Conservation (phyloP, 2,888 invertebrate species). For the Xestia rhomboidea region DNA sequence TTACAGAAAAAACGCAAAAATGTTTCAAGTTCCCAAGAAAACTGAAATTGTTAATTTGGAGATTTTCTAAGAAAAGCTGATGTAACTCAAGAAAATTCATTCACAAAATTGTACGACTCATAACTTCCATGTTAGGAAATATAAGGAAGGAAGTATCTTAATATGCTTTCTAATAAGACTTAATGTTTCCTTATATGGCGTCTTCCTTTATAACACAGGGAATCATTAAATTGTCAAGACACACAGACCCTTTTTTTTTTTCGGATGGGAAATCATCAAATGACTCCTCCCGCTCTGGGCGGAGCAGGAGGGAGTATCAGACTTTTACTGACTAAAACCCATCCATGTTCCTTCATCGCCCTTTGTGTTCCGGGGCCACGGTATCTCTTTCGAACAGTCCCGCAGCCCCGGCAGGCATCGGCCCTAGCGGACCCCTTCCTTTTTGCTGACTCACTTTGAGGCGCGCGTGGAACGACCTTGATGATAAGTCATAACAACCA, state of each 20-base stretch:
- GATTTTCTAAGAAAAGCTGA: background rate
- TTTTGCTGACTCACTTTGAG: no score
- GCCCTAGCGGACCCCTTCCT: no score
- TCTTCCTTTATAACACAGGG: background rate
- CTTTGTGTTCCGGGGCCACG: no score
- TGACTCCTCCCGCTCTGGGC: no score
- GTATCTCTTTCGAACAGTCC: no score
- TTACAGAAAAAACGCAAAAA: background rate
- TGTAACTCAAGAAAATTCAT: background rate
- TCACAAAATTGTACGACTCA: background rate
- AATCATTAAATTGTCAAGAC: background rate
- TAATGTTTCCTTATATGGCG: background rate
- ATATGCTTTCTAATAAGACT: background rate
- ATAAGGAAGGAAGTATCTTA: background rate
- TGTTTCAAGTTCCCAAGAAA: background rate
- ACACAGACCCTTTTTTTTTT: no score
- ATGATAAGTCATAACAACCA: background rate
- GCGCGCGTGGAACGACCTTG: no score
- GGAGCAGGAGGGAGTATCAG: no score
- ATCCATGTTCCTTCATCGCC: no score
- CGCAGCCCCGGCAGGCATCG: no score
- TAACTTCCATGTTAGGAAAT: background rate
- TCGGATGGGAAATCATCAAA: no score
- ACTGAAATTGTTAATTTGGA: background rate
- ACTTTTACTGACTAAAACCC: no score